These are phyloP conservation scores for Caenorhabditis macrosperma DNA, from an alignment of 2,888 invertebrate genomes.

Conservation along the genomic window DNA sequence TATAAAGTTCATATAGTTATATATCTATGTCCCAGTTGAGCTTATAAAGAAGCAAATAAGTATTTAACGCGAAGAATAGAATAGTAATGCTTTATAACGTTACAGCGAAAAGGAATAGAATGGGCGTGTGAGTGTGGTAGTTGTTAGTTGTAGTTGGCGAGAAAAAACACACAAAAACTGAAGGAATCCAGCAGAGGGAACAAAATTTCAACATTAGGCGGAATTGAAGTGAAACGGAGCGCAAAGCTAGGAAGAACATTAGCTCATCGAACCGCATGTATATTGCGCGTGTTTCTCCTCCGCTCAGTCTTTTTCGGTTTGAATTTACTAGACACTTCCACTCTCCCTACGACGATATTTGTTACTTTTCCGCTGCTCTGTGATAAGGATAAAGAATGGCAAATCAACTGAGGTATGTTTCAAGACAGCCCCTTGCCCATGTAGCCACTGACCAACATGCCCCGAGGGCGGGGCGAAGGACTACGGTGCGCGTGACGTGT, in stretches of 20 bases:
- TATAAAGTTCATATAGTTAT: no score
- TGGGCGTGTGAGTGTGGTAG: not conserved
- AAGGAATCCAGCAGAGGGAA: constrained; percentile 41
- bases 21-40: no score
- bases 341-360: constrained; percentile 1
- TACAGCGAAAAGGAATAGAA: no score
- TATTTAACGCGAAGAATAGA: no score
- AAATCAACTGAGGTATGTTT: constrained; percentile 51
- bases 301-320: constrained; percentile 55
- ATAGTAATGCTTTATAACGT: no score
- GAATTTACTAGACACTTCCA: constrained; percentile 37
- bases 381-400: constrained; percentile 14
- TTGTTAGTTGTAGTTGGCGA: not conserved
- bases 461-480: constrained; percentile 48
- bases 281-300: constrained; percentile 57
- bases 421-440: constrained; percentile 24
- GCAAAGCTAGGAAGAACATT: constrained; percentile 61
- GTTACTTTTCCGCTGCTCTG: not conserved
- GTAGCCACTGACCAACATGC: constrained; percentile 48
- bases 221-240: constrained; percentile 64
- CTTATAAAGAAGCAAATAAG: no score
- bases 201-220: constrained; percentile 59
- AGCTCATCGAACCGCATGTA: constrained; percentile 62
- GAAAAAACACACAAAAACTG: constrained; percentile 50
- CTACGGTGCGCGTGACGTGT: constrained; percentile 60